Evolutionary conservation across 1,140 invertebrate species (phyloP).

Genomic region (Drepana arcuata): DNA sequence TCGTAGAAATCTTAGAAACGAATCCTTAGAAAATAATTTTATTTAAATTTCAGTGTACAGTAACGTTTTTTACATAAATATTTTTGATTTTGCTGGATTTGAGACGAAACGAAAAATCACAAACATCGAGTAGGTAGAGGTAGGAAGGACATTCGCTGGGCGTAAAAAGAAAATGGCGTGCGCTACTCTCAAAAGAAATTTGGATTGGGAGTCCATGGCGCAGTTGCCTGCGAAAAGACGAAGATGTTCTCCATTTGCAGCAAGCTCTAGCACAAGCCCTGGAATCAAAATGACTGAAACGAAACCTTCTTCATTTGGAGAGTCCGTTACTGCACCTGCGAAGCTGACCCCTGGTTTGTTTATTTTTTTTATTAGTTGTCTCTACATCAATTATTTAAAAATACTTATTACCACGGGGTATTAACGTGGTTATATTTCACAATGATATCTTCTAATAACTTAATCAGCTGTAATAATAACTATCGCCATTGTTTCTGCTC

Average conservation of each 20-base stretch:
- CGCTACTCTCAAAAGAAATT: constrained; percentile 92
- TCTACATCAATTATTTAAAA: too few relatives aligned
- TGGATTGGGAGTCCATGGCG: constrained; percentile 93
- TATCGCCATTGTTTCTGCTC: constrained; percentile 54
- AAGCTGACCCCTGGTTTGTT: constrained; percentile 89
- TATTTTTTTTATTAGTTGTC: constrained; percentile 52
- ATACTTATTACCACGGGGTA: too few relatives aligned
- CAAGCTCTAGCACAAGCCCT: constrained; percentile 78
- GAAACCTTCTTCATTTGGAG: constrained; percentile 81
- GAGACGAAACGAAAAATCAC: constrained; percentile 34
- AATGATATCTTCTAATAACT: too few relatives aligned
- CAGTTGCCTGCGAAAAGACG: constrained; percentile 87
- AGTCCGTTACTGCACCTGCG: constrained; percentile 74
- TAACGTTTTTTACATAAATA: constrained; percentile 42
- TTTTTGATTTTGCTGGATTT: constrained; percentile 36
- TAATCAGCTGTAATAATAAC: constrained; percentile 34
- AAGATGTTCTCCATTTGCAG: constrained; percentile 88
- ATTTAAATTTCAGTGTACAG: constrained; percentile 44
- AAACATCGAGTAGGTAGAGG: constrained; percentile 35
- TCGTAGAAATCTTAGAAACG: constrained; percentile 51
- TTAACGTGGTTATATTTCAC: too few relatives aligned
- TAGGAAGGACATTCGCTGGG: constrained; percentile 58
- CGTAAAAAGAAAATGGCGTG: constrained; percentile 89
- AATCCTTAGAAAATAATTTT: constrained; percentile 27
- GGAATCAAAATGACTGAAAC: constrained; percentile 72